Conservation (phyloP, 2,797 vertebrate genomes). For the Kryptolebias ocellatus region DNA sequence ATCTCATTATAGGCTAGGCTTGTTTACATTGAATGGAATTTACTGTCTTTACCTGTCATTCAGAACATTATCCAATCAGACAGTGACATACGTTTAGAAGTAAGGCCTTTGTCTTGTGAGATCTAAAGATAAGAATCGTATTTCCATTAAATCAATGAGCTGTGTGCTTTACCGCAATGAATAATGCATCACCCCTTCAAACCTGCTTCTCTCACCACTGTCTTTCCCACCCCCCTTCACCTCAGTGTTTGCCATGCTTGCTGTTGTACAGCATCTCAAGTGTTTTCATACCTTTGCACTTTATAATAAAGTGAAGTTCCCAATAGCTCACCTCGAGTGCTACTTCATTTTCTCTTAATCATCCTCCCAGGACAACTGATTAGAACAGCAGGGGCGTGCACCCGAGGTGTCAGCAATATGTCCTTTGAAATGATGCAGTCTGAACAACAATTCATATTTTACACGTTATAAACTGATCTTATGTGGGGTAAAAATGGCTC, state of each 20-base stretch:
- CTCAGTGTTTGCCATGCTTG: slow-evolving; percentile 55
- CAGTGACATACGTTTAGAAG: slow-evolving; percentile 78
- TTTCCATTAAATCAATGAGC: slow-evolving; percentile 83
- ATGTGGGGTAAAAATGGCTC: background rate
- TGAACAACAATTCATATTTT: slow-evolving; percentile 17
- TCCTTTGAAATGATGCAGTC: slow-evolving; percentile 38
- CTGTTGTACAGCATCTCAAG: slow-evolving; percentile 53
- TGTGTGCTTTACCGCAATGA: slow-evolving; percentile 75
- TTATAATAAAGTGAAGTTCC: slow-evolving; percentile 74
- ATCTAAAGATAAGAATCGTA: slow-evolving; percentile 81
- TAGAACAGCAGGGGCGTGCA: slow-evolving; percentile 27
- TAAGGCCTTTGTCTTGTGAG: slow-evolving; percentile 75
- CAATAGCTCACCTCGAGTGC: slow-evolving; percentile 48
- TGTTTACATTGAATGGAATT: slow-evolving; percentile 52
- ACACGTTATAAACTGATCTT: background rate
- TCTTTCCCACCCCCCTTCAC: slow-evolving; percentile 22
- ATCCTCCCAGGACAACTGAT: slow-evolving; percentile 52
- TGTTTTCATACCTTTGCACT: slow-evolving; percentile 77
- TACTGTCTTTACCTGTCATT: slow-evolving; percentile 62
- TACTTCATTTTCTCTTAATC: slow-evolving; percentile 63
- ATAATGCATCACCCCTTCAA: slow-evolving; percentile 73
- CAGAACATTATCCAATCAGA: slow-evolving; percentile 75
- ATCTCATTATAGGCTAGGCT: slow-evolving; percentile 32
- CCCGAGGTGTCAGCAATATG: slow-evolving; percentile 24
- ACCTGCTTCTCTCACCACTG: slow-evolving; percentile 42